Conservation (phyloP, 1,140 invertebrate genomes). For the Diuraphis noxia region DNA sequence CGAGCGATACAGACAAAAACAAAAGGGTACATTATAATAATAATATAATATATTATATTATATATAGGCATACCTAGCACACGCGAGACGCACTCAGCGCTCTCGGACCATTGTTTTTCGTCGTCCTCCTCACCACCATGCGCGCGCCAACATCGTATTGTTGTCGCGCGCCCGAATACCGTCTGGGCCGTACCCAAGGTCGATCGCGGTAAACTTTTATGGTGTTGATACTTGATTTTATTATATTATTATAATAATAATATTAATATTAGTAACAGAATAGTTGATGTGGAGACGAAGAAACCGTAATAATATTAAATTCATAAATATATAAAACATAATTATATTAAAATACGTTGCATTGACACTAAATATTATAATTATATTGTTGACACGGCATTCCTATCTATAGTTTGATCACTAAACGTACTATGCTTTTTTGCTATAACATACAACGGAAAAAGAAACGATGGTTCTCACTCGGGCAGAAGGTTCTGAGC, state of each 20-base stretch:
- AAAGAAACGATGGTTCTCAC: neutral
- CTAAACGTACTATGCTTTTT: neutral
- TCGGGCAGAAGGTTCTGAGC: neutral
- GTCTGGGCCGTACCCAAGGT: conserved; percentile 25
- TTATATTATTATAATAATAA: neutral
- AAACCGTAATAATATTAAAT: neutral
- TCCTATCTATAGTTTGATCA: neutral
- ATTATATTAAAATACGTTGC: too few species aligned
- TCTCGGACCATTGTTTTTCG: conserved; percentile 15
- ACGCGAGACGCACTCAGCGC: neutral
- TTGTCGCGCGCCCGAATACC: conserved; percentile 15
- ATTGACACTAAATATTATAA: neutral
- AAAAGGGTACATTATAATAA: conserved; percentile 23
- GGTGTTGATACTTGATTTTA: neutral
- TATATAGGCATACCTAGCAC: neutral
- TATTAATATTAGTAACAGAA: neutral
- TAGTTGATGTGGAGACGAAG: neutral
- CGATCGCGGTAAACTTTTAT: conserved; percentile 7
- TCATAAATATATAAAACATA: neutral
- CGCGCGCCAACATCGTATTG: neutral
- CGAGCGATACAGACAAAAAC: neutral
- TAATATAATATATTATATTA: neutral
- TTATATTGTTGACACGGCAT: neutral
- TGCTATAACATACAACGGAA: too few species aligned
- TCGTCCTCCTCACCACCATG: neutral